These are phyloP conservation scores for Anodontia alba DNA, from an alignment of 2,888 invertebrate species.

Conservation along the genomic window DNA sequence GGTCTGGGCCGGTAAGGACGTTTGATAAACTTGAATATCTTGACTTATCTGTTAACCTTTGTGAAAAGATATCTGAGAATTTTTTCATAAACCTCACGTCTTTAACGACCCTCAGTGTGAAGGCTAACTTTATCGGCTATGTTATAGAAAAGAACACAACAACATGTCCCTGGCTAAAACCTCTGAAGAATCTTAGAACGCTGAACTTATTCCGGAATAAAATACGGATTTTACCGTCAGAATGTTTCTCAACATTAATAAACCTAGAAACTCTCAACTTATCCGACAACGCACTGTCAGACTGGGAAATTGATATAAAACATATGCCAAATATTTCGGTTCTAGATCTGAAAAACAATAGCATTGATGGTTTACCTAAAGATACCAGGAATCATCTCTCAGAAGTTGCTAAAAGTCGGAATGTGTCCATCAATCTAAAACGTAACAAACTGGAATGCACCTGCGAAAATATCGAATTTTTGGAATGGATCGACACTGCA, in stretches of 20 bases:
- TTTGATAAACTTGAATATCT: conserved; percentile 27
- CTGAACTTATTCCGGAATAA: background rate
- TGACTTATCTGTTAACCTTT: conserved; percentile 39
- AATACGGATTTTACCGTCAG: background rate
- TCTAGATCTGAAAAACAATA: conserved; percentile 32
- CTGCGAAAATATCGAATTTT: conserved; percentile 31
- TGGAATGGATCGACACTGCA: conserved; percentile 29
- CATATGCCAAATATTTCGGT: conserved; percentile 23
- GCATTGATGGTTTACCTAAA: conserved; percentile 23
- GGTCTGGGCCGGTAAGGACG: conserved; percentile 30
- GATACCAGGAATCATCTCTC: conserved; percentile 12
- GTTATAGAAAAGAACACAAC: background rate
- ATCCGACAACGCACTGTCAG: conserved; percentile 34
- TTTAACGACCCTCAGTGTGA: conserved; percentile 25
- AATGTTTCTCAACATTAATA: background rate
- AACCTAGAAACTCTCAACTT: conserved; percentile 34
- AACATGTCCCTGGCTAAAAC: conserved; percentile 15
- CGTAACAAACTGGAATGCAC: conserved; percentile 28
- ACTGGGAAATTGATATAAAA: background rate
- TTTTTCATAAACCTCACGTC: conserved; percentile 13
- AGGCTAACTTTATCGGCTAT: conserved; percentile 37
- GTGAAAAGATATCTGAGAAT: conserved; percentile 2
- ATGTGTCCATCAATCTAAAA: conserved; percentile 21
- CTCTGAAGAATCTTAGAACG: conserved; percentile 10
- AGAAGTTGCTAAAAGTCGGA: background rate